Evolutionary conservation across 64 coral and sea anemone genomes (phyloP).

Genomic region (Cladopsammia gracilis): DNA sequence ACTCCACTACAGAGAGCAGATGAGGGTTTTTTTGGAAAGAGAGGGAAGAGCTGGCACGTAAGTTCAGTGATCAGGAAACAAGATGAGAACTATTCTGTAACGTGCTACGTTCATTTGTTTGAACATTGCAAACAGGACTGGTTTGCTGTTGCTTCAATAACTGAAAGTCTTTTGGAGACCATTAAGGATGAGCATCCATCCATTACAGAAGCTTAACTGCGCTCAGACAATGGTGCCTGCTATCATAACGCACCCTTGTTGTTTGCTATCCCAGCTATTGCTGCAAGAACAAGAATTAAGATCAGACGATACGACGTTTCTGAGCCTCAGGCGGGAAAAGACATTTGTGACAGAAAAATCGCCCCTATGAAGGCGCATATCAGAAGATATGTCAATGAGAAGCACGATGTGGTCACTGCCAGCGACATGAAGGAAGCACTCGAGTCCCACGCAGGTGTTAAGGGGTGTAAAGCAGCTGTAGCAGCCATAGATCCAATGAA

Average conservation of each 20-base stretch:
- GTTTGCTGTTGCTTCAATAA: neutral
- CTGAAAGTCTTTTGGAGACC: neutral
- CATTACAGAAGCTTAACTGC: neutral
- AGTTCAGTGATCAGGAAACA: neutral
- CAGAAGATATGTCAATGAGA: no score
- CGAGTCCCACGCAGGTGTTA: no score
- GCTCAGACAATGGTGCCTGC: constrained; percentile 6
- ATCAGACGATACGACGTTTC: neutral
- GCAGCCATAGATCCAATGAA: no score
- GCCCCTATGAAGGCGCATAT: no score
- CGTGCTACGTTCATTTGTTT: neutral
- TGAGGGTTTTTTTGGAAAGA: neutral
- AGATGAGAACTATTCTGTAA: neutral
- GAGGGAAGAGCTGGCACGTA: constrained; percentile 1
- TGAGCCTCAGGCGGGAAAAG: no score
- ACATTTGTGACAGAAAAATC: no score
- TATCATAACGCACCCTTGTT: neutral
- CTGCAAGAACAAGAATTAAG: neutral
- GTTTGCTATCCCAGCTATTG: neutral
- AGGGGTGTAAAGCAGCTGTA: no score
- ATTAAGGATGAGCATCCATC: neutral
- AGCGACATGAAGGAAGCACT: no score
- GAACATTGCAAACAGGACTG: neutral
- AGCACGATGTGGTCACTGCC: no score
- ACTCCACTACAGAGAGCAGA: constrained; percentile 20